These are phyloP conservation scores for Hipparchia semele DNA, from an alignment of 2,888 invertebrate genomes.

Conservation along the genomic window DNA sequence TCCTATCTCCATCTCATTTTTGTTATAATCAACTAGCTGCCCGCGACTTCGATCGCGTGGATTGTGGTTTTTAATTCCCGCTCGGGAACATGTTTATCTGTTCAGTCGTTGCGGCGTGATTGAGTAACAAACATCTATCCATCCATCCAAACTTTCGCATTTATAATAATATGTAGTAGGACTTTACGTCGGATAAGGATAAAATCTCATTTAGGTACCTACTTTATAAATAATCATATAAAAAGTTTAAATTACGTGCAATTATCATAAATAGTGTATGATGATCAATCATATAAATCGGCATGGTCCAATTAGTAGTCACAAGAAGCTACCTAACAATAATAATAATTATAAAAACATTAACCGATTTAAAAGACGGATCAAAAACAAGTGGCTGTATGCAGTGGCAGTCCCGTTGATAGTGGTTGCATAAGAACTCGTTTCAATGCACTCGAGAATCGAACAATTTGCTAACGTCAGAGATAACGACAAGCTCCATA, in stretches of 20 bases:
- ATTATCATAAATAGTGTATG: slow-evolving; percentile 10
- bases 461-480: slow-evolving; percentile 67
- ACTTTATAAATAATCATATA: neutral
- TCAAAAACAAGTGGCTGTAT: slow-evolving; percentile 16
- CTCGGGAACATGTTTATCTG: too few species aligned
- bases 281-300: slow-evolving; percentile 9
- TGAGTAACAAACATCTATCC: too few species aligned
- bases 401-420: slow-evolving; percentile 7
- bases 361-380: slow-evolving; percentile 9
- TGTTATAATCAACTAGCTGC: too few species aligned
- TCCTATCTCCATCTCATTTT: neutral
- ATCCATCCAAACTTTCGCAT: too few species aligned
- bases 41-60: too few species aligned
- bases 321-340: slow-evolving; percentile 13
- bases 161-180: neutral
- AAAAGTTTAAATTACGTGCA: slow-evolving; percentile 14
- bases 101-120: too few species aligned
- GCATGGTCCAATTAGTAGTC: slow-evolving; percentile 7
- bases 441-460: slow-evolving; percentile 48
- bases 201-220: neutral
- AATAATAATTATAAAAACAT: slow-evolving; percentile 19
- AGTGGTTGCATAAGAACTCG: slow-evolving; percentile 19
- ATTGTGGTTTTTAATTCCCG: too few species aligned
- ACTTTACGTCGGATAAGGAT: neutral
- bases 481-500: slow-evolving; percentile 62